Base-by-base conservation (phyloP, 2,888 invertebrate genomes). In the Drosophila mimica region DNA sequence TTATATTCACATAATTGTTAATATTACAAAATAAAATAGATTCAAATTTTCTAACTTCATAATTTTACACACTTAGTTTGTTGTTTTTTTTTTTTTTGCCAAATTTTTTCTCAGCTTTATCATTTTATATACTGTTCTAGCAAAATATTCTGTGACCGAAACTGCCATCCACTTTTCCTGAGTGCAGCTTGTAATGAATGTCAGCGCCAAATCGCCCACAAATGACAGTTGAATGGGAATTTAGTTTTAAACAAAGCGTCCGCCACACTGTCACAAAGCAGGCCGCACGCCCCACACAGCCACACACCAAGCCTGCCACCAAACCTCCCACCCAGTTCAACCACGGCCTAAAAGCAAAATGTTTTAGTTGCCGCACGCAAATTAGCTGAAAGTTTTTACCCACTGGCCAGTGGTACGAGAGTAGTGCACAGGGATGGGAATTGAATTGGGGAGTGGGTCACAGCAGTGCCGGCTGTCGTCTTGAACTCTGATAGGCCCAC, bases 221-320 rank as follows among this genome's bases (percentile, higher is more conserved):
- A 86, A 87, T 89, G 86, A 84, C 89, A 87, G 82, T 86, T 89
- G 82, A 87, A 89, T 86, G 74, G 48, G 73, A 86, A 81, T 86
- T 88, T 83, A 75, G 83, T 86, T 86, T 70, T 58, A 64, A 88
- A 83, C 78, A 80, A 78, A 76, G 60, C 75, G 67, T 40, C n/a
- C 54, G 56, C 61, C 64, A 43, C 73, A 64, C 62, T 63, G 71
- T 62, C 69, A 69, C 70, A 52, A 66, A 68, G 5, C 57, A 57
- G 67, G 40, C 48, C 74, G n/a, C 56, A 43, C 43, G 11, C 30
- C 60, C 25, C 48, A 28, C 34, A n/a, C 33, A 46, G 6, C 51
- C 17, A 67, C 59, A 53, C 69, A 33, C 49, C 31, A 25, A 15
- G 0, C 40, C 25, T 5, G 43, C 60, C 1, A 8, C 56, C 51